Base-by-base conservation (phyloP, 2,888 invertebrate genomes). In the Nyleta sp. region DNA sequence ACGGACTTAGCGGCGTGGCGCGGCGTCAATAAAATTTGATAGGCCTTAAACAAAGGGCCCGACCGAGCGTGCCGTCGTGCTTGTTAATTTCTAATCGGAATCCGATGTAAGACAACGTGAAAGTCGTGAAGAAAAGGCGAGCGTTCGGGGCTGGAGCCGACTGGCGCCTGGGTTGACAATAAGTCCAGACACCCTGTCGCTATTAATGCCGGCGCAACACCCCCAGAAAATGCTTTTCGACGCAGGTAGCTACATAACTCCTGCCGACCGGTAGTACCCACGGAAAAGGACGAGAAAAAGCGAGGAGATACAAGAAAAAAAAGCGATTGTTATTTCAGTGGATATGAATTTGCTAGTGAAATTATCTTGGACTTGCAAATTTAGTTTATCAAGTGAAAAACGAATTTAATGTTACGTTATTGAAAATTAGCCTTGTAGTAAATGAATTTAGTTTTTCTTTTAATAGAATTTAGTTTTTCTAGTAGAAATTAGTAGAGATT, bases 161-260 rank as follows among this genome's bases (percentile, higher is more conserved):
- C 83, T 84, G 86, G 86, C 86, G 86, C 86, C 86, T 83, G n/a
- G 35, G 77, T 80, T 84, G 81, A 85, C 85, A 84, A 85, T 85
- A 52, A 84, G 81, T 73, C 81, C 80, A 83, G 83, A 81, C 83
- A 81, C 83, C 81, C 82, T 77, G 72, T 79, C 80, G 75, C 76
- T 62, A 73, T 62, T 70, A 60, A 60, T 10, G 64, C 33, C 18
- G 35, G 22, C 8, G 44, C 4, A 46, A 72, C 78, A 81, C 80
- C 81, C 78, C 82, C 75, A 72, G 80, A 76, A 83, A 83, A 81
- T 78, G 81, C 64, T 64, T 65, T 24, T 10, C 46, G 33, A 44
- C 76, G 76, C 84, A 84, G 85, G 84, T 84, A 84, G 81, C 72
- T 40, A 74, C 71, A 81, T 76, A 80, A 80, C 78, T 80, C 71